Conservation (phyloP, 92 coral and sea anemone genomes). For the Isaurus tuberculatus region DNA sequence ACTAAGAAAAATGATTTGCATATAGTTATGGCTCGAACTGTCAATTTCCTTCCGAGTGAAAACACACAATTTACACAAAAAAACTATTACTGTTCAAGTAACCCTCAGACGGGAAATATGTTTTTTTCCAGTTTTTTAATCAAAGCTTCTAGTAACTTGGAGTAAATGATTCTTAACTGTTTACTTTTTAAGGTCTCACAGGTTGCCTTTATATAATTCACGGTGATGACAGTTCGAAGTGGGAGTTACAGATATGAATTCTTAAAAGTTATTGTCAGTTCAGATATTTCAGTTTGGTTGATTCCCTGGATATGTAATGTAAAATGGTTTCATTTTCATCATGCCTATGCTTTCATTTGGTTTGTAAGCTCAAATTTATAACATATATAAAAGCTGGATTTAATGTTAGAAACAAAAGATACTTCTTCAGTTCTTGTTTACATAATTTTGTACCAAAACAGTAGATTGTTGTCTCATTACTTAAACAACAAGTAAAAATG, state of each 20-base stretch:
- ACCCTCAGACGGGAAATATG: not conserved
- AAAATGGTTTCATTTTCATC: not conserved
- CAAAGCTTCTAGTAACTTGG: not conserved
- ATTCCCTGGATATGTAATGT: not conserved
- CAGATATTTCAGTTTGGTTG: not conserved
- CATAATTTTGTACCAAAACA: no score
- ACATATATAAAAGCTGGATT: no score
- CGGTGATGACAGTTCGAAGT: not conserved
- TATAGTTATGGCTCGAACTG: not conserved
- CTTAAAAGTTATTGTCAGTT: not conserved
- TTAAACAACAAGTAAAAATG: no score
- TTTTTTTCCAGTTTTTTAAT: not conserved
- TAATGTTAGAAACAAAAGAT: no score
- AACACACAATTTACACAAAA: not conserved
- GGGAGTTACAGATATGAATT: not conserved
- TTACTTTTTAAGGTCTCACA: no score
- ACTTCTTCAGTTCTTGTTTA: no score
- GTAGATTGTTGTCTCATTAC: no score
- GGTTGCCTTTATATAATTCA: not conserved
- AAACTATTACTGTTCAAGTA: not conserved
- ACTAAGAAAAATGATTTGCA: constrained; percentile 1
- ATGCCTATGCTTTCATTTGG: no score
- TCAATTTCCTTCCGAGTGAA: constrained; percentile 28
- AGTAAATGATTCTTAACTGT: not conserved
- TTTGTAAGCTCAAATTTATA: not conserved